Conservation (phyloP, 2,888 invertebrate species). For the Drosophila rubida region DNA sequence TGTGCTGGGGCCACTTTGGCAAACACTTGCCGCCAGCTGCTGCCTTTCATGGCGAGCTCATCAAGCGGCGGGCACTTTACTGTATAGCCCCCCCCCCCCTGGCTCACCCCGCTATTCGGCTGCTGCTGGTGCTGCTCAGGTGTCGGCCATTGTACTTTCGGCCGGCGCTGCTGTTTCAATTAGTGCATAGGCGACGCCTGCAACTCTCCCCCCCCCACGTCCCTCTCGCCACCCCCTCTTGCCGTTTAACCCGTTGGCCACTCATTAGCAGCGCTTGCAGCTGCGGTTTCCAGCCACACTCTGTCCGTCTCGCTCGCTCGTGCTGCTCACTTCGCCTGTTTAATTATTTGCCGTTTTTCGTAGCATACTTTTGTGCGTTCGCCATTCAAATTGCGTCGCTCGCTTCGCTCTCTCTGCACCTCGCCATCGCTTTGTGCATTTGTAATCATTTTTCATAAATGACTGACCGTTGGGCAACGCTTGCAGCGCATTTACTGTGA, state of each 20-base stretch:
- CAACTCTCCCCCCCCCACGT: neutral
- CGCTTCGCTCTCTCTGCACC: neutral
- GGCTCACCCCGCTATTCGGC: neutral
- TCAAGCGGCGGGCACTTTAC: constrained; percentile 54
- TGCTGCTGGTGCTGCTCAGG: no score
- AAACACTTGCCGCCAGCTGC: constrained; percentile 67
- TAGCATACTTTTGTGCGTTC: constrained; percentile 64
- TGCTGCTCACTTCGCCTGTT: constrained; percentile 31
- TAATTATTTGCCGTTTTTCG: constrained; percentile 64
- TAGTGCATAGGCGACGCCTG: constrained; percentile 50
- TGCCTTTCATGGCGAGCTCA: constrained; percentile 64
- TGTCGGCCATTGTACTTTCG: constrained; percentile 50
- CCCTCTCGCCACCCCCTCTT: neutral
- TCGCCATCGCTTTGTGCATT: constrained; percentile 73
- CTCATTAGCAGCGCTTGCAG: constrained; percentile 75
- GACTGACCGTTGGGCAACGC: constrained; percentile 59
- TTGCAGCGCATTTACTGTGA: constrained; percentile 72
- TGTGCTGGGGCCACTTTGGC: constrained; percentile 61
- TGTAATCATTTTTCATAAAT: constrained; percentile 79
- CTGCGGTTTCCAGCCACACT: constrained; percentile 51
- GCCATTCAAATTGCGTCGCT: constrained; percentile 38
- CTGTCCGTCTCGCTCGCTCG: constrained; percentile 8
- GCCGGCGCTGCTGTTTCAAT: constrained; percentile 58
- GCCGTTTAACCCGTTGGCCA: constrained; percentile 36
- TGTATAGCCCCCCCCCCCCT: no score